phyloP scores from a whole-genome alignment of 2,797 vertebrate species.

The Phalloptychus januarius region DNA sequence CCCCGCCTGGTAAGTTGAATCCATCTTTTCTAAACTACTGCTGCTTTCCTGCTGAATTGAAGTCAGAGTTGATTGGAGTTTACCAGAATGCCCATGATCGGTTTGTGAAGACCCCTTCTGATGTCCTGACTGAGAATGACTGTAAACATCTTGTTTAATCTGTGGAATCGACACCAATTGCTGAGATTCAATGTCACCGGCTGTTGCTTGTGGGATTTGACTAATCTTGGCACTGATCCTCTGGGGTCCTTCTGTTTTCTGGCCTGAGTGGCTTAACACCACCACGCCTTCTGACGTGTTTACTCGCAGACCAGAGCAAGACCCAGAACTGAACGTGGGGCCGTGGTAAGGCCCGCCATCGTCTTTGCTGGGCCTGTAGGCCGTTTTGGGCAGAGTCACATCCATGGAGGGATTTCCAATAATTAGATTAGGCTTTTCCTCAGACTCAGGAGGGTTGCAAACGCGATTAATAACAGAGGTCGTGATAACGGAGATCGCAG shows the following conservation, averaged over 20 bases:
- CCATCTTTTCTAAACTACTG: constrained; percentile 85
- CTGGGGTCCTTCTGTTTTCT: constrained; percentile 95
- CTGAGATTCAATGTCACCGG: constrained; percentile 95
- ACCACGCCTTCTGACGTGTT: constrained; percentile 97
- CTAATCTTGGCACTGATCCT: constrained; percentile 97
- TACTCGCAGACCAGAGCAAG: constrained; percentile 92
- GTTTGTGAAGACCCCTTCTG: constrained; percentile 85
- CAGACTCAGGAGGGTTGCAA: constrained; percentile 89
- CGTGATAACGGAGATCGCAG: constrained; percentile 89
- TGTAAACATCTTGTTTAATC: constrained; percentile 92
- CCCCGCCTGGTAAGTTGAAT: constrained; percentile 84
- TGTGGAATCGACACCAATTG: constrained; percentile 95
- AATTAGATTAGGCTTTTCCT: constrained; percentile 87
- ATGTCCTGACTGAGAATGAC: constrained; percentile 83
- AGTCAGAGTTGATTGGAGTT: constrained; percentile 84
- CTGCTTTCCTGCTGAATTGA: constrained; percentile 86
- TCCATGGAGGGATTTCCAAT: constrained; percentile 82
- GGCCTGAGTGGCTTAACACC: constrained; percentile 94
- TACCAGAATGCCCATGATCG: constrained; percentile 89
- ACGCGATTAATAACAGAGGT: constrained; percentile 97
- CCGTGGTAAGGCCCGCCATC: constrained; percentile 89
- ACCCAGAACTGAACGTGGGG: constrained; percentile 76
- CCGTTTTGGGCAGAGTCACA: constrained; percentile 83
- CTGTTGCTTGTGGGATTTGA: constrained; percentile 94
- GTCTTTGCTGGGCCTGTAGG: constrained; percentile 84